Conservation (phyloP, 2,888 invertebrate species). For the Autographa gamma region DNA sequence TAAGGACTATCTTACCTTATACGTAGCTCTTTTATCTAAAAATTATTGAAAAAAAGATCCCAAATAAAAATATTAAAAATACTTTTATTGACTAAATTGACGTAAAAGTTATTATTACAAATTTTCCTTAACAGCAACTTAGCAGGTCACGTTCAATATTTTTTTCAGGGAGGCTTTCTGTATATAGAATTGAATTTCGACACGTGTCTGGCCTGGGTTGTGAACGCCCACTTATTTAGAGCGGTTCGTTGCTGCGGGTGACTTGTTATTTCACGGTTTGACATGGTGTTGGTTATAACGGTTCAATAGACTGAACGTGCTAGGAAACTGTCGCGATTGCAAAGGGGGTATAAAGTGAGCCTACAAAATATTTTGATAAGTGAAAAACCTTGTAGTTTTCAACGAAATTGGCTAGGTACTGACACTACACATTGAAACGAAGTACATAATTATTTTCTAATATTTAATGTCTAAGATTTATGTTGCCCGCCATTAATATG, state of each 20-base stretch:
- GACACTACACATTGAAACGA: too few relatives aligned
- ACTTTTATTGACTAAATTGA: not conserved
- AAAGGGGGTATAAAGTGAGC: not conserved
- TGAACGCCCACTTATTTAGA: slow-evolving; percentile 40
- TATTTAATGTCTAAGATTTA: too few relatives aligned
- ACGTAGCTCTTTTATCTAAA: not conserved
- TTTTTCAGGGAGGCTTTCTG: slow-evolving; percentile 61
- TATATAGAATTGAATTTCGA: slow-evolving; percentile 69
- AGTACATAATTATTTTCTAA: too few relatives aligned
- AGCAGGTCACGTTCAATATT: slow-evolving; percentile 49
- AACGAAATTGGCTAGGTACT: too few relatives aligned
- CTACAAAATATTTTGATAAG: too few relatives aligned
- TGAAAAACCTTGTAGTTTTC: too few relatives aligned
- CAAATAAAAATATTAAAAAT: not conserved
- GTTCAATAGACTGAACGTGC: not conserved
- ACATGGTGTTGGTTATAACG: not conserved
- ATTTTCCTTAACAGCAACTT: slow-evolving; percentile 35
- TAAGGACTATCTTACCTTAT: not conserved
- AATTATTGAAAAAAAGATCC: not conserved
- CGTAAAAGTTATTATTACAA: slow-evolving; percentile 26
- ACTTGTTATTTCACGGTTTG: not conserved
- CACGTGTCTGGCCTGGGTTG: slow-evolving; percentile 55
- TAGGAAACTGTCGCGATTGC: not conserved
- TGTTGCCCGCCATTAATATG: too few relatives aligned
- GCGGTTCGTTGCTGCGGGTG: slow-evolving; percentile 3